A percentile compares a stretch with the other conserved stretches of the same genome.
These are phyloP conservation scores for Drosophila neocordata DNA, from an alignment of 1,140 invertebrate genomes.

Conservation along the genomic window DNA sequence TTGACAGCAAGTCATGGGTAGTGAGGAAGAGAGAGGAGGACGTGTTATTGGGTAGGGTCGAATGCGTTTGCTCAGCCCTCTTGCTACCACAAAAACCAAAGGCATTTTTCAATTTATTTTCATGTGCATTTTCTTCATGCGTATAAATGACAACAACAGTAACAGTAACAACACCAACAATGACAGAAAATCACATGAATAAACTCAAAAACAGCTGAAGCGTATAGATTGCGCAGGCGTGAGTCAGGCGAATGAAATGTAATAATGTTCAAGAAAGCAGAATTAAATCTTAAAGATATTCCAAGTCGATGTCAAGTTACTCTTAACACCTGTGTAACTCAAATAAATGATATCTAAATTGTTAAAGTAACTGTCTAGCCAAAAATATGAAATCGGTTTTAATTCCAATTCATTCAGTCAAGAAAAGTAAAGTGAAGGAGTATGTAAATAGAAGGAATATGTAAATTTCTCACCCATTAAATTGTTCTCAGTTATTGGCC, in stretches of 20 bases:
- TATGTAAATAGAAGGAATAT: too few species aligned
- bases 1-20: conserved; percentile 34
- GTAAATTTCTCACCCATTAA: too few species aligned
- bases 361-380: too few species aligned
- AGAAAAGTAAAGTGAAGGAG: too few species aligned
- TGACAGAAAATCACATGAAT: conserved; percentile 52
- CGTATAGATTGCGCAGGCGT: conserved; percentile 21
- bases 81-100: conserved; percentile 30
- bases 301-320: not conserved
- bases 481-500: too few species aligned
- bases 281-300: conserved; percentile 13
- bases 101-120: conserved; percentile 76
- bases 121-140: conserved; percentile 57
- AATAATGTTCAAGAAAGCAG: conserved; percentile 25
- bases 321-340: not conserved
- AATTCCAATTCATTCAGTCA: too few species aligned
- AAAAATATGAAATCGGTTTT: too few species aligned
- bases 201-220: conserved; percentile 40
- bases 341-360: too few species aligned
- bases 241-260: conserved; percentile 32
- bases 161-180: conserved; percentile 20
- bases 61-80: not conserved
- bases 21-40: conserved; percentile 24
- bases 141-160: conserved; percentile 55
- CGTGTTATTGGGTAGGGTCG: not conserved